Conservation (phyloP, 1,140 invertebrate species). For the Capitella teleta region DNA sequence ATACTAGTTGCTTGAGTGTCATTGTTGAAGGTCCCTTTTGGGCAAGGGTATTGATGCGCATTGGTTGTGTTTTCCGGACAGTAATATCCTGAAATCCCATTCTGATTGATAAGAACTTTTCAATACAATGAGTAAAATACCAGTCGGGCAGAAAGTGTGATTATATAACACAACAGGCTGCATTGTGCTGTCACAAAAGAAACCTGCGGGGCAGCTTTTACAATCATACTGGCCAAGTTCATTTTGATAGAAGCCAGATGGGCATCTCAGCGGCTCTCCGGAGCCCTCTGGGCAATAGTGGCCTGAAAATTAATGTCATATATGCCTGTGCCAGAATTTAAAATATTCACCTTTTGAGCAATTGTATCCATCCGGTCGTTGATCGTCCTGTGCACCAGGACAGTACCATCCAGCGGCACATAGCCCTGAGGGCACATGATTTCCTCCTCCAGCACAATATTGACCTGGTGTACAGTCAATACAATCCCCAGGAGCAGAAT, state of each 20-base stretch:
- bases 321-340: no score
- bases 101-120: no score
- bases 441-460: constrained; percentile 28
- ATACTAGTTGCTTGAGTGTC: constrained; percentile 18
- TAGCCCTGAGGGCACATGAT: constrained; percentile 21
- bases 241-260: constrained; percentile 28
- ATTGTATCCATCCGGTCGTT: constrained; percentile 21
- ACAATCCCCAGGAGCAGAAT: constrained; percentile 20
- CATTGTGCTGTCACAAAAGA: constrained; percentile 29
- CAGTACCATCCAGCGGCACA: constrained; percentile 32
- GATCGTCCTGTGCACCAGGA: constrained; percentile 24
- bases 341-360: constrained; percentile 18
- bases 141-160: constrained; percentile 22
- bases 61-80: constrained; percentile 27
- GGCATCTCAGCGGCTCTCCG: constrained; percentile 18
- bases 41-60: constrained; percentile 19
- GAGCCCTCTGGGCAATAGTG: constrained; percentile 30
- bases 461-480: constrained; percentile 23
- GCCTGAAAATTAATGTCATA: constrained; percentile 13
- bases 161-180: constrained; percentile 30
- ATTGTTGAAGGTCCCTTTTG: constrained; percentile 27
- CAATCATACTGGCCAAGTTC: constrained; percentile 22
- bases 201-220: constrained; percentile 29
- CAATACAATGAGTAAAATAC: no score
- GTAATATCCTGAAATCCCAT: constrained; percentile 31